phyloP scores from a whole-genome alignment of 2,797 vertebrate species.

The Syngnathus acus region DNA sequence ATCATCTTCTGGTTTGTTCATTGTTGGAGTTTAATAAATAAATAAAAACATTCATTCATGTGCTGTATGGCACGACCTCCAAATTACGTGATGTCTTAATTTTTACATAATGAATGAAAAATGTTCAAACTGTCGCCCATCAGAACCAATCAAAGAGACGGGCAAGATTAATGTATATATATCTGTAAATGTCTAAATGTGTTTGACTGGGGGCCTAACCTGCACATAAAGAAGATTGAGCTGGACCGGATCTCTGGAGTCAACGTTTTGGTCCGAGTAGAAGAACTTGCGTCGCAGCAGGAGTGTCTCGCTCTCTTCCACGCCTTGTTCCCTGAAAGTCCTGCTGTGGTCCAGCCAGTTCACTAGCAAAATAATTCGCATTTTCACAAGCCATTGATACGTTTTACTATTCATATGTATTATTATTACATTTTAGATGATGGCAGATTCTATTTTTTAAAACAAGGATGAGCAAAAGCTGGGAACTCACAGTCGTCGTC shows the following conservation, averaged over 20 bases:
- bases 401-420: neutral
- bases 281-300: slow-evolving; percentile 94
- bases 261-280: slow-evolving; percentile 98
- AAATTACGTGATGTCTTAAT: no score
- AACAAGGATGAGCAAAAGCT: neutral
- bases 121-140: no score
- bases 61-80: no score
- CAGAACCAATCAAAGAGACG: neutral
- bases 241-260: slow-evolving; percentile 94
- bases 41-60: neutral
- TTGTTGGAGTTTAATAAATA: neutral
- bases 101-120: no score
- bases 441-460: neutral
- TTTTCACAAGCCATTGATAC: neutral
- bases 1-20: neutral
- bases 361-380: slow-evolving; percentile 63
- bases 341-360: slow-evolving; percentile 98
- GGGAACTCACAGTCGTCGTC: slow-evolving; percentile 90
- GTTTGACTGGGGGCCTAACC: slow-evolving; percentile 25
- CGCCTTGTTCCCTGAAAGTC: slow-evolving; percentile 96
- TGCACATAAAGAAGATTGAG: slow-evolving; percentile 84
- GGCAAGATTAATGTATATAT: neutral
- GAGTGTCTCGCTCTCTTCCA: slow-evolving; percentile 90
- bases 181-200: neutral
- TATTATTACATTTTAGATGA: no score